Evolutionary conservation across 2,888 invertebrate genomes (phyloP), one percentile per base, ranked within the genome.

Genomic region (Aricia artaxerxes): DNA sequence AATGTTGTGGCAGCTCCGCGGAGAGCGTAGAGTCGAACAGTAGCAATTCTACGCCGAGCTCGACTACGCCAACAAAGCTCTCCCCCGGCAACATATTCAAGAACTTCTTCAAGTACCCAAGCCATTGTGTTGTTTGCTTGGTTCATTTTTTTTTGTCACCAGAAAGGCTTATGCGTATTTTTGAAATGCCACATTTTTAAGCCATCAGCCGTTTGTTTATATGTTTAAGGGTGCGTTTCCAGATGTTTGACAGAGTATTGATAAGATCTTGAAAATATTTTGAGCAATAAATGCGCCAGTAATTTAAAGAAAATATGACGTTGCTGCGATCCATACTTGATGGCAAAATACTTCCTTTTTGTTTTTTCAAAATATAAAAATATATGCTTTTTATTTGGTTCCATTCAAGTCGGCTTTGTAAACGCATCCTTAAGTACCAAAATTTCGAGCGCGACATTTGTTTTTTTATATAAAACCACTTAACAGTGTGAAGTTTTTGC

Each of bases 21-120:
- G 92, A 93, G 87, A 91, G 89, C 84, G 89, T 90, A 85, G 92
- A 93, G 88, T 84, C 92, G 84, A 92, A 90, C 91, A 92, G 91
- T 91, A 91, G 87, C 91, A 91, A 90, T 88, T 90, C 93, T 38
- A 89, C 93, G 77, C 91, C 94, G 84, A 92, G 91, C 85, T 85
- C 92, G 80, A 82, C 93, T 72, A 93, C 96, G 86, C 96, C 96
- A 78, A 96, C 96, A 91, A 97, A 97, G 94, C 96, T 97, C 89
- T 97, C 98, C 87, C 97, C 97, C 80, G 97, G 97, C 90, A 97
- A 97, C 95, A 97, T 98, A 95, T 98, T 98, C 96, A 98, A 98
- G 96, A 98, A 98, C 95, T 98, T 98, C 95, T 98, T 98, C 97
- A 98, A 98, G 98, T 98, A 98, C 96, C 95, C 94, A 86, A 81